phyloP scores from a whole-genome alignment of 2,113 vertebrate genomes.

The Protobothrops flavoviridis region DNA sequence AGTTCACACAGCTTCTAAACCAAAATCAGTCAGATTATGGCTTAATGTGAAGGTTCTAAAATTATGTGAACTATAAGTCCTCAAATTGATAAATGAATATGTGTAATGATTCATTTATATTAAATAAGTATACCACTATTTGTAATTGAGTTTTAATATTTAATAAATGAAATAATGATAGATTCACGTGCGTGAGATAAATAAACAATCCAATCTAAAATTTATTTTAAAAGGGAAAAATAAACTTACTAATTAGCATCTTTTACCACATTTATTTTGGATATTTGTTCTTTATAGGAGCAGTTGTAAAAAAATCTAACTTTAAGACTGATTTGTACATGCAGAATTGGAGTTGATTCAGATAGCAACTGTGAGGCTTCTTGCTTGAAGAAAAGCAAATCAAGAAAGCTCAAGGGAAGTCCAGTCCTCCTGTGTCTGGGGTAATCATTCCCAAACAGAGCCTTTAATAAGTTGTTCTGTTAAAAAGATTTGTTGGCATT shows the following conservation, averaged over 20 bases:
- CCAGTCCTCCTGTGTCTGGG: neutral
- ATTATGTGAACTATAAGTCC: neutral
- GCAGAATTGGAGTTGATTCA: neutral
- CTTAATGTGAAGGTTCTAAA: neutral
- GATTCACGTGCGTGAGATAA: neutral
- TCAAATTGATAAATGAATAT: neutral
- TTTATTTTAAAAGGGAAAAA: neutral
- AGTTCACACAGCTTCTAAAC: neutral
- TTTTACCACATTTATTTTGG: neutral
- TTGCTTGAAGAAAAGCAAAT: conserved; percentile 1
- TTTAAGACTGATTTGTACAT: neutral
- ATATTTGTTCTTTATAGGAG: neutral
- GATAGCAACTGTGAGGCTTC: neutral
- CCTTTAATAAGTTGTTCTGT: neutral
- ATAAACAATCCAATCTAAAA: neutral
- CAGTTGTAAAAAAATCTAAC: neutral
- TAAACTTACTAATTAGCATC: neutral
- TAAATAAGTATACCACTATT: neutral
- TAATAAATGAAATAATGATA: neutral
- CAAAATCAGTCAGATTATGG: neutral
- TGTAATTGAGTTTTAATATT: neutral
- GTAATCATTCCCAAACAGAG: neutral
- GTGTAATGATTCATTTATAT: neutral
- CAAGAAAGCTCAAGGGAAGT: neutral
- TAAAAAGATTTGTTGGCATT: neutral